Evolutionary conservation across 1,140 invertebrate species (phyloP).

Genomic region (Heliothis subflexa): DNA sequence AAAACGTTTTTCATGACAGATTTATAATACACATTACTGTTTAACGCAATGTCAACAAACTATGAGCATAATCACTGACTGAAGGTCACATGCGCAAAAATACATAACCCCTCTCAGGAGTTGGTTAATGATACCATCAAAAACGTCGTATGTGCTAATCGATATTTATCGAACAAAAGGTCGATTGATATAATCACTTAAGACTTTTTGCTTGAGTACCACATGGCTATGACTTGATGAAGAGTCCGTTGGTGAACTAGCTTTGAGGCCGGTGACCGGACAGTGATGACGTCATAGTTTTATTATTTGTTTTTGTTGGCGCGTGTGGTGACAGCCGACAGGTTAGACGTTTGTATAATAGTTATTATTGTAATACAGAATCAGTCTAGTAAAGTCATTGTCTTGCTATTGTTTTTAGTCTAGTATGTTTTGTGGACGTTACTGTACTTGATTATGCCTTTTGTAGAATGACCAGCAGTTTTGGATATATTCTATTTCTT

Average conservation of each 20-base stretch:
- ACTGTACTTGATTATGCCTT: too few species aligned
- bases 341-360: background rate
- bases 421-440: too few species aligned
- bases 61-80: background rate
- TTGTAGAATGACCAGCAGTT: too few species aligned
- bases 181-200: constrained; percentile 3
- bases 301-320: constrained; percentile 32
- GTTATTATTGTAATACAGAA: background rate
- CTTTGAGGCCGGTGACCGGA: constrained; percentile 6
- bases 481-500: too few species aligned
- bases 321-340: background rate
- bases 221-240: constrained; percentile 12
- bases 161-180: background rate
- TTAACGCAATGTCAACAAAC: background rate
- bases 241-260: constrained; percentile 27
- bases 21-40: background rate
- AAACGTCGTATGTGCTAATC: background rate
- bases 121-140: background rate
- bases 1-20: background rate
- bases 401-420: background rate
- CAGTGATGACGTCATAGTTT: background rate
- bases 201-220: background rate
- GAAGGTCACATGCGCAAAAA: constrained; percentile 8
- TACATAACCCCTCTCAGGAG: too few species aligned
- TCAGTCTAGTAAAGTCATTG: background rate